Base-by-base conservation (phyloP, 2,797 vertebrate species). In the Carapus acus region DNA sequence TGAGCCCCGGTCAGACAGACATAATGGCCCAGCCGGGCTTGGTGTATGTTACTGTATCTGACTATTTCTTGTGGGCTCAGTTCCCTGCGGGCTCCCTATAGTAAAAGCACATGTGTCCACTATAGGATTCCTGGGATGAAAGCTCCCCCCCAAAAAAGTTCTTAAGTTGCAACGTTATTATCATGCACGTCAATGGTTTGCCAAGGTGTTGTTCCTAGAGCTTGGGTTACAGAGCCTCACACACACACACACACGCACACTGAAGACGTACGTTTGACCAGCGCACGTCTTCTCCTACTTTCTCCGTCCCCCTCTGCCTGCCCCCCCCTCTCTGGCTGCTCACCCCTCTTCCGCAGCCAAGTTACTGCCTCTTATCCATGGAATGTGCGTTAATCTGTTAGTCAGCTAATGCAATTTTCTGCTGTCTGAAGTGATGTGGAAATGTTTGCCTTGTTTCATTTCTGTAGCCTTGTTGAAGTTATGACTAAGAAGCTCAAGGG, bases 51-150 rank as follows among this genome's bases (percentile, higher is more conserved):
- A 78, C 77, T 69, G 67, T 72, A 70, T 75, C 74, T 54, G 54
- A 55, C 58, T 39, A 14, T 67, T 60, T 63, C 48, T 65, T 54
- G 62, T 60, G 58, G 53, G 49, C 36, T 63, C 31, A 41, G 38
- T 44, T 60, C 71, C 68, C 71, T 23, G 1, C 54, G 71, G 82
- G 45, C 52, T 51, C 44, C 8, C 3, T 71, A 71, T 67, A 76
- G 58, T 73, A 71, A 75, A 80, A 85, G 71, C 80, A 83, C 15
- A 73, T 85, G 80, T 83, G 76, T 67, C 63, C 66, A 58, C 54
- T 65, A 61, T 59, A 66, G 64, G 68, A 64, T 78, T 73, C 58
- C 75, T 59, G 67, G 69, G 75, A 78, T 77, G 64, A 76, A 81
- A 73, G 73, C 55, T 41, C 17, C 36, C 53, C 62, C 49, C 37